A percentile compares a stretch with the other conserved stretches of the same genome.
phyloP scores from a whole-genome alignment of 92 coral and sea anemone species.

The Siderastrea radians region DNA sequence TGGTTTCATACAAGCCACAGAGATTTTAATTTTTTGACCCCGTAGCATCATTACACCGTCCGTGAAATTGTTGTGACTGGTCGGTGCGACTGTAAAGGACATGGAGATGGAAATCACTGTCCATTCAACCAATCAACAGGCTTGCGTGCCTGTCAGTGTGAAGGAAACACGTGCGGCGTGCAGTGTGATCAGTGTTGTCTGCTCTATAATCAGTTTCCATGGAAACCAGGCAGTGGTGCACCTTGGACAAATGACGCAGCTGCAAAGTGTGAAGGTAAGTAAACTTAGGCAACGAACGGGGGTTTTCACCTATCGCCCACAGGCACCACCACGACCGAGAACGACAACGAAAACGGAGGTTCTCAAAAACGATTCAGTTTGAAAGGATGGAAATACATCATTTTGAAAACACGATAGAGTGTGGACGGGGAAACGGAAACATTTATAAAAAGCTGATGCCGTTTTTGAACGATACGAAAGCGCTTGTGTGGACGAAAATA shows the following conservation, averaged over 20 bases:
- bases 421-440: no score
- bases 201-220: conserved; percentile 88
- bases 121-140: conserved; percentile 76
- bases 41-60: conserved; percentile 90
- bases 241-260: conserved; percentile 83
- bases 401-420: no score
- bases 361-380: no score
- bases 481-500: no score
- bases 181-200: conserved; percentile 90
- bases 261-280: conserved; percentile 85
- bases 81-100: conserved; percentile 91
- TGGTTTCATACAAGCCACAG: background rate
- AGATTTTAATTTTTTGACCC: background rate
- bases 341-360: no score
- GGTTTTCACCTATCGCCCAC: no score
- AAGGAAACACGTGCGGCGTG: conserved; percentile 88
- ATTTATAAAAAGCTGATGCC: no score
- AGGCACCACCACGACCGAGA: no score
- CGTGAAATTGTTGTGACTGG: conserved; percentile 85
- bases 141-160: conserved; percentile 75
- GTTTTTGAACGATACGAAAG: no score
- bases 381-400: no score
- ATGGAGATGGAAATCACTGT: conserved; percentile 81
- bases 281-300: no score
- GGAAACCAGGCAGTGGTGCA: conserved; percentile 85